Conservation (phyloP, 2,113 vertebrate species). For the Triplophysa dalaica region DNA sequence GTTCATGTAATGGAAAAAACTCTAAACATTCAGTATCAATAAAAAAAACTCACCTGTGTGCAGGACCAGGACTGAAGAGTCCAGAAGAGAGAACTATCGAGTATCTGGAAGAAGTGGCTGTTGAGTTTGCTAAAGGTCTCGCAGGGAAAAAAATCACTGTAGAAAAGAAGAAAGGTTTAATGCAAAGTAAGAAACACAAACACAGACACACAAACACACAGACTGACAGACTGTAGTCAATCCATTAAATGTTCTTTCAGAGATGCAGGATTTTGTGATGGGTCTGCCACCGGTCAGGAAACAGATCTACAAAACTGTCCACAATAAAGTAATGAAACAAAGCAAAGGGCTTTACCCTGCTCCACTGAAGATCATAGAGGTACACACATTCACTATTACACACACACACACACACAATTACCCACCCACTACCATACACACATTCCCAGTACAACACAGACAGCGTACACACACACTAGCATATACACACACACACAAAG, state of each 20-base stretch:
- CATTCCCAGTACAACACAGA: too few relatives aligned
- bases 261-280: constrained; percentile 77
- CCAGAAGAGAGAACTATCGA: constrained; percentile 80
- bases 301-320: constrained; percentile 83
- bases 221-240: neutral
- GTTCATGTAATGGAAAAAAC: constrained; percentile 1
- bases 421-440: neutral
- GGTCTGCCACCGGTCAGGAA: constrained; percentile 78
- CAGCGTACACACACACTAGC: too few relatives aligned
- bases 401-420: neutral
- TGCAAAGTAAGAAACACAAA: constrained; percentile 78
- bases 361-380: constrained; percentile 85
- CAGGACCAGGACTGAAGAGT: constrained; percentile 80
- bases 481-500: neutral
- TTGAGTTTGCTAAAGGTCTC: constrained; percentile 78
- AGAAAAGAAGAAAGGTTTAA: constrained; percentile 75
- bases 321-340: constrained; percentile 80
- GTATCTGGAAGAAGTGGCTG: constrained; percentile 84
- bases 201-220: neutral
- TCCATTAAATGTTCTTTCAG: constrained; percentile 64
- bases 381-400: constrained; percentile 51
- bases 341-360: constrained; percentile 89
- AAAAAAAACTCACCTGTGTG: neutral
- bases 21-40: too few relatives aligned
- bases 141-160: constrained; percentile 77